Evolutionary conservation across 1,140 invertebrate genomes (phyloP).

Genomic region (Ostrea denselamellosa): DNA sequence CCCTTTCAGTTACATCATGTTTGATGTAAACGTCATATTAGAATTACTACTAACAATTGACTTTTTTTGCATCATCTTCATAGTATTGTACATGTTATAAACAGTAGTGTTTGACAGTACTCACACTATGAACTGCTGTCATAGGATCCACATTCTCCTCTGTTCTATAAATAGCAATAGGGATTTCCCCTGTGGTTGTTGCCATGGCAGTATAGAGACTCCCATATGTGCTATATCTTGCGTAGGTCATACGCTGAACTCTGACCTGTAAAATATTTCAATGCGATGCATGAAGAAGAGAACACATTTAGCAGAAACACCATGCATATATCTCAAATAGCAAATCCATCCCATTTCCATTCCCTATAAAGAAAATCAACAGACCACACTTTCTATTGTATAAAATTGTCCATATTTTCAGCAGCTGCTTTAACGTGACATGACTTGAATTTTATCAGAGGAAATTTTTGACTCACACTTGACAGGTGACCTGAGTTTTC

Average conservation of each 20-base stretch:
- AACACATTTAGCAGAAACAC: no score
- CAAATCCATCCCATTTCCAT: no score
- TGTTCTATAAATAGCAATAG: constrained; percentile 75
- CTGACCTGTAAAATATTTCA: constrained; percentile 64
- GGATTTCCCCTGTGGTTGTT: constrained; percentile 73
- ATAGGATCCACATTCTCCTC: constrained; percentile 51
- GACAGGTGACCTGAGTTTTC: constrained; percentile 75
- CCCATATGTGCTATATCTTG: constrained; percentile 69
- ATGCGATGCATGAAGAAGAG: neutral
- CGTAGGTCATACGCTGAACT: constrained; percentile 66
- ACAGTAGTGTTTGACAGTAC: neutral
- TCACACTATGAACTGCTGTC: neutral
- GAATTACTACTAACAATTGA: neutral
- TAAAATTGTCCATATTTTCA: no score
- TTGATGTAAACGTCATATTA: no score
- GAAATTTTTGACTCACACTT: constrained; percentile 67
- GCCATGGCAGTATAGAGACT: constrained; percentile 71
- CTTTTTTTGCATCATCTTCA: no score
- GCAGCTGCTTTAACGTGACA: no score
- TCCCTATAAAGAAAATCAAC: no score
- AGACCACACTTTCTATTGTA: no score
- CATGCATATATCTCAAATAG: no score
- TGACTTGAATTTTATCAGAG: no score
- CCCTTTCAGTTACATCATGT: no score
- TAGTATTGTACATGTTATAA: neutral